Percentiles rank a stretch among this genome's conserved stretches.
phyloP scores from a whole-genome alignment of 2,888 invertebrate species.

The Tipula confusa region DNA sequence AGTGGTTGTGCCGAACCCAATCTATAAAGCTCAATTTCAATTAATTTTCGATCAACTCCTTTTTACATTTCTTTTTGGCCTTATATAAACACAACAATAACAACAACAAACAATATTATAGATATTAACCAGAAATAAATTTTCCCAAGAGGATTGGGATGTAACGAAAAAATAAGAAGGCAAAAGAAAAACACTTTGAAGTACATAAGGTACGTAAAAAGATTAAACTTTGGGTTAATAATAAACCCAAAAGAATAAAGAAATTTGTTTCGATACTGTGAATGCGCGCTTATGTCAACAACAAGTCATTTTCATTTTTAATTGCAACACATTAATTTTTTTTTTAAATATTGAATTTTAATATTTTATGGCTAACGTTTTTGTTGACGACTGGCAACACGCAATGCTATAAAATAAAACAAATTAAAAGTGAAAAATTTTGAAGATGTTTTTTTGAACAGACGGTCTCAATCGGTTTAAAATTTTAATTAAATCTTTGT shows the following conservation, averaged over 20 bases:
- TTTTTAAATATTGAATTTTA: background rate
- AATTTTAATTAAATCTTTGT: background rate
- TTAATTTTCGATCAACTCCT: background rate
- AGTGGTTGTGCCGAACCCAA: background rate
- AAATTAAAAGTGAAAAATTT: background rate
- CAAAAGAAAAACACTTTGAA: constrained; percentile 3
- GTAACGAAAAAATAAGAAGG: too few relatives aligned
- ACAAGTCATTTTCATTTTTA: background rate
- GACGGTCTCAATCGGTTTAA: background rate
- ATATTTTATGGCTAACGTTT: background rate
- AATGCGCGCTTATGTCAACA: background rate
- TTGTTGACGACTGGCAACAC: background rate
- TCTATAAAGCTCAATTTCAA: background rate
- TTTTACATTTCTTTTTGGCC: too few relatives aligned
- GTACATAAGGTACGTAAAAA: background rate
- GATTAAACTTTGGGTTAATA: background rate
- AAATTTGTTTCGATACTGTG: background rate
- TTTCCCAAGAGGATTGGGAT: too few relatives aligned
- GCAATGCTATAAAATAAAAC: background rate
- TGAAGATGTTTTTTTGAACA: background rate
- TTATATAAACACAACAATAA: background rate
- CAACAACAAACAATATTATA: background rate
- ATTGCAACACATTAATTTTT: background rate
- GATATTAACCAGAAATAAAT: background rate
- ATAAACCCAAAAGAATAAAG: background rate